Percentiles rank a stretch among this genome's conserved stretches.
Conservation (phyloP, 2,797 vertebrate species). For the Mallotus villosus region DNA sequence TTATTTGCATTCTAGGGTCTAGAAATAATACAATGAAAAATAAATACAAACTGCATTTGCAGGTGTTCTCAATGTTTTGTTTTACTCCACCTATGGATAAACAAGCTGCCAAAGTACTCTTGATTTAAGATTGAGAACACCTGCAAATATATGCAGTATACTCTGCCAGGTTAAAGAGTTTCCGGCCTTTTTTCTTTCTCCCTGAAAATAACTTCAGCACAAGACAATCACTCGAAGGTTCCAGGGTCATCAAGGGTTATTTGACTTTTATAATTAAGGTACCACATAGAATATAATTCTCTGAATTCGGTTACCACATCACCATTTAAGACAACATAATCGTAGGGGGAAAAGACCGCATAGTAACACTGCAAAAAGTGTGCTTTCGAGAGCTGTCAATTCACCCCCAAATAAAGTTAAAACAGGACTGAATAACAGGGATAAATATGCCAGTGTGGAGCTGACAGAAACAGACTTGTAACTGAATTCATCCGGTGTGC, state of each 20-base stretch:
- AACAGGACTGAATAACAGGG: constrained; percentile 4
- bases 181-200: no score
- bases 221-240: no score
- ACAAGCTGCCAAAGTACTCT: neutral
- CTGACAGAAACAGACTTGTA: constrained; percentile 6
- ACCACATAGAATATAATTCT: no score
- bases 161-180: neutral
- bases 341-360: constrained; percentile 47
- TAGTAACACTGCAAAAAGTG: constrained; percentile 45
- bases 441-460: constrained; percentile 13
- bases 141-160: constrained; percentile 1
- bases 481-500: constrained; percentile 10
- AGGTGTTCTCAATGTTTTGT: no score
- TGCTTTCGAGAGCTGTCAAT: constrained; percentile 5
- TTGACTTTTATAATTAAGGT: no score
- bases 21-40: constrained; percentile 5
- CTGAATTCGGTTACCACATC: neutral
- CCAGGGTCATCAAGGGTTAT: no score
- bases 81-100: no score
- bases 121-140: neutral
- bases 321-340: constrained; percentile 43
- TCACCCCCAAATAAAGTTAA: neutral
- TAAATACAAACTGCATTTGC: no score
- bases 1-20: constrained; percentile 3
- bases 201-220: no score